Percentiles rank a stretch among this genome's conserved stretches.
Evolutionary conservation across 2,888 invertebrate genomes (phyloP).

Genomic region (Zygogramma bicolorata): DNA sequence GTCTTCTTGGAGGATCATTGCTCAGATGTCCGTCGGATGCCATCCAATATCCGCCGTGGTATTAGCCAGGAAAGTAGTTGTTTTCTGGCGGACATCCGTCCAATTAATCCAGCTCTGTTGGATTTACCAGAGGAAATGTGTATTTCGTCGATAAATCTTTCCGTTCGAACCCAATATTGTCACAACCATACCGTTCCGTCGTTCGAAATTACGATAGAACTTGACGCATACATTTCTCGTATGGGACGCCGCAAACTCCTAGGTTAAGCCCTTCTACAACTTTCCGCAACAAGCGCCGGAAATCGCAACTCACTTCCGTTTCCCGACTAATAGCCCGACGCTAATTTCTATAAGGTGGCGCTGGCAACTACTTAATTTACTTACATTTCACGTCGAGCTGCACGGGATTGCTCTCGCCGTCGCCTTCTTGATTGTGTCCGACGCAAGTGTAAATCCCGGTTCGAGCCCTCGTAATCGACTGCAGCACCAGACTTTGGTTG

Average conservation of each 20-base stretch:
- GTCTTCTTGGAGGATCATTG: too few species aligned
- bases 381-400: conserved; percentile 89
- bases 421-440: conserved; percentile 89
- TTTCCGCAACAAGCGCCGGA: neutral
- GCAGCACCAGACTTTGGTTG: conserved; percentile 91
- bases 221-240: neutral
- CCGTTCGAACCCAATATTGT: too few species aligned
- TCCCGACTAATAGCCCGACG: conserved; percentile 7
- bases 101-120: too few species aligned
- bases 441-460: conserved; percentile 90
- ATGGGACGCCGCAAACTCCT: neutral
- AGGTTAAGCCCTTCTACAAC: neutral
- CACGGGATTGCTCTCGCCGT: conserved; percentile 88
- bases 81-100: too few species aligned
- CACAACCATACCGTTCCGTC: too few species aligned
- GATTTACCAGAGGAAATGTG: too few species aligned
- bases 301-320: neutral
- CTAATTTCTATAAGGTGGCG: conserved; percentile 14
- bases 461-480: conserved; percentile 81
- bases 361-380: conserved; percentile 62
- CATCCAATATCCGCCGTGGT: too few species aligned
- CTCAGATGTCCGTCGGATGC: too few species aligned
- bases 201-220: neutral
- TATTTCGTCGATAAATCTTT: too few species aligned
- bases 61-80: too few species aligned